Evolutionary conservation across 2,888 invertebrate genomes (phyloP), one percentile per base, ranked within the genome.

Genomic region (Tetragonula carbonaria): DNA sequence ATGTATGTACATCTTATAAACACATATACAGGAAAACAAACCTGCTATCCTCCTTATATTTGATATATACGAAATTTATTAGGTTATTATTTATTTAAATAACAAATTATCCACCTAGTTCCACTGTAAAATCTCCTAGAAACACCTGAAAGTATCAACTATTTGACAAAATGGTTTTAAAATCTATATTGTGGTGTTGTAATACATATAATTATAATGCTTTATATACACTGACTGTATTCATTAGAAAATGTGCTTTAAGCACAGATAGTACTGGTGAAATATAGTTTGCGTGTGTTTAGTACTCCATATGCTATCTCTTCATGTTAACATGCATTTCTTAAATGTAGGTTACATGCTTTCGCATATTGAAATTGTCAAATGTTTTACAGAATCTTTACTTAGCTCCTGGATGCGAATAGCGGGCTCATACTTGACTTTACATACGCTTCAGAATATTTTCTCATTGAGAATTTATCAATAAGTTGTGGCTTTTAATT

Each of bases 41-140:
- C 91, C 89, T 87, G 91, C 91, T 93, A 92, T 93, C 92, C 92
- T 92, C 91, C 92, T 92, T 90, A 86, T 89, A 85, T 86, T 83
- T 88, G 63, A 68, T 85, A 71, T 65, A 78, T 80, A 89, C 68
- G 73, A 87, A 78, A 72, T 51, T 73, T 72, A n/a, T 80, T 78
- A 78, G 74, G 50, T 85, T 88, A 73, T 81, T 77, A 78, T 80
- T 90, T 81, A 78, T 74, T 82, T 77, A 74, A 85, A 65, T 78
- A 68, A 78, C 62, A 68, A 81, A 75, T 45, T 71, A 67, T 79
- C 72, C 71, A 74, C 78, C 82, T 75, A 85, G 68, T 81, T 75
- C 77, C 80, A 84, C 59, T 78, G 38, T 82, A 66, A 79, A 68
- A 82, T 72, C 72, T 78, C 82, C 85, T 75, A 75, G 80, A 85